A percentile compares a stretch with the other conserved stretches of the same genome.
phyloP scores from a whole-genome alignment of 1,140 invertebrate genomes.

The Cylas formicarius region DNA sequence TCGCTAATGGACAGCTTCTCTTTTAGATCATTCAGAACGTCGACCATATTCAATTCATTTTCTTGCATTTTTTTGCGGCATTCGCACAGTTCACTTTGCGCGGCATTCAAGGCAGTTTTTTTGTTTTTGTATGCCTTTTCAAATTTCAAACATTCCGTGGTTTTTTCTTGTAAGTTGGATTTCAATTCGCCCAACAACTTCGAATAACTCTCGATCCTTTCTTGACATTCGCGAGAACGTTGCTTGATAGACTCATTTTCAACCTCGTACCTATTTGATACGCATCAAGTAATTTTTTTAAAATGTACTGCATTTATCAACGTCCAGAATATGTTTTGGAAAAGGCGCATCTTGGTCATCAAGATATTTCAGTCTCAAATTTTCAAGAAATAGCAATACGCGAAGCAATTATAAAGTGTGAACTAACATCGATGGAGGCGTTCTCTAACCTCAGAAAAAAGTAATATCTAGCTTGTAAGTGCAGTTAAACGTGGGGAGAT shows the following conservation, averaged over 20 bases:
- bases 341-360: too few species aligned
- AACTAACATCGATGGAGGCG: too few species aligned
- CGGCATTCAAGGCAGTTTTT: conserved; percentile 15
- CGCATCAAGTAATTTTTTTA: too few species aligned
- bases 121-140: conserved; percentile 26
- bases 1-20: conserved; percentile 12
- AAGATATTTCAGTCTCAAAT: too few species aligned
- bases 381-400: too few species aligned
- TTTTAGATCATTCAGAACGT: conserved; percentile 18
- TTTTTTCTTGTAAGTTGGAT: conserved; percentile 16
- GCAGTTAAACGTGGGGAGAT: too few species aligned
- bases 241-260: conserved; percentile 17
- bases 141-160: conserved; percentile 20
- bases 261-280: conserved; percentile 20
- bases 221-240: conserved; percentile 13
- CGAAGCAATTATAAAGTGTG: too few species aligned
- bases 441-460: too few species aligned
- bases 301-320: too few species aligned
- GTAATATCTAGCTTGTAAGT: too few species aligned
- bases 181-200: conserved; percentile 18
- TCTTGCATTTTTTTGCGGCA: conserved; percentile 16
- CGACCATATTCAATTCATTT: conserved; percentile 15
- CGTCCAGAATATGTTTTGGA: too few species aligned
- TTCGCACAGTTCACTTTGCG: conserved; percentile 20
- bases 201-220: conserved; percentile 18